Evolutionary conservation across 2,797 vertebrate species (phyloP).

Genomic region (Danio kyathit): DNA sequence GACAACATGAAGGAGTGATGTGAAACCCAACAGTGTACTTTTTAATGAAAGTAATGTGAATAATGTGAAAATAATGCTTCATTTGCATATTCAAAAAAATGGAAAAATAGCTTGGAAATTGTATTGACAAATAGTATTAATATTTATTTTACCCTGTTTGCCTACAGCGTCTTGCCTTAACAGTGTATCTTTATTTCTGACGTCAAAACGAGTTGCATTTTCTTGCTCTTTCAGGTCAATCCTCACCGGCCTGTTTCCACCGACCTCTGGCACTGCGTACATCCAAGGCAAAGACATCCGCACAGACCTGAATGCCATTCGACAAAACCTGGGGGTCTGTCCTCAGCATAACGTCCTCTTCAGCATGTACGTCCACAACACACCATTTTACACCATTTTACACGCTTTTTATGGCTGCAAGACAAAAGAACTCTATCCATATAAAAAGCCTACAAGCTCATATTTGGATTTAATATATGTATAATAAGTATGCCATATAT

Average conservation of each 20-base stretch:
- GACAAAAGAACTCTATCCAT: not conserved
- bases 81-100: too few relatives aligned
- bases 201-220: too few relatives aligned
- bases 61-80: too few relatives aligned
- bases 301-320: slow-evolving; percentile 88
- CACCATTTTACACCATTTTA: not conserved
- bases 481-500: too few relatives aligned
- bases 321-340: slow-evolving; percentile 95
- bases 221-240: slow-evolving; percentile 95
- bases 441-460: not conserved
- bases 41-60: not conserved
- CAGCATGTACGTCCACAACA: slow-evolving; percentile 78
- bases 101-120: too few relatives aligned
- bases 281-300: slow-evolving; percentile 97
- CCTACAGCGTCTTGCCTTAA: too few relatives aligned
- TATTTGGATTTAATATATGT: too few relatives aligned
- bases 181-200: too few relatives aligned
- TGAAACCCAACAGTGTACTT: not conserved
- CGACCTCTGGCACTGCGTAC: slow-evolving; percentile 96
- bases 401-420: not conserved
- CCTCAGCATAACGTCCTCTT: slow-evolving; percentile 99
- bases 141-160: too few relatives aligned
- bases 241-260: slow-evolving; percentile 95
- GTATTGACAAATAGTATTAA: too few relatives aligned
- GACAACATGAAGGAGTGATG: too few relatives aligned